Evolutionary conservation across 2,113 vertebrate genomes (phyloP).

Genomic region (Zosterops borbonicus): DNA sequence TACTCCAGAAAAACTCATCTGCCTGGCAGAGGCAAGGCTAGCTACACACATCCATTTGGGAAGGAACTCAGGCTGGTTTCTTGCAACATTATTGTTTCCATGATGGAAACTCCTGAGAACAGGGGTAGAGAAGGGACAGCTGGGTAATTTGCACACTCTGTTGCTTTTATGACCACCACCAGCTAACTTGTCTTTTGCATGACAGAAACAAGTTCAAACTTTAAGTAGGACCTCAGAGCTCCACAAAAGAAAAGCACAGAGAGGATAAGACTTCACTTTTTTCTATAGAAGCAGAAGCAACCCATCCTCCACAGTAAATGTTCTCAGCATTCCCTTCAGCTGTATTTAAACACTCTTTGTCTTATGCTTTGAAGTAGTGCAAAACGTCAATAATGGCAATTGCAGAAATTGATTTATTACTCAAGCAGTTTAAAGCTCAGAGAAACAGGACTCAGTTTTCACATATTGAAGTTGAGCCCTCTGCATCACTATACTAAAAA

Average conservation of each 20-base stretch:
- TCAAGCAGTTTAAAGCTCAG: background rate
- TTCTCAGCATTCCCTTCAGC: background rate
- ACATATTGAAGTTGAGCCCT: background rate
- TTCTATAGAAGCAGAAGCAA: background rate
- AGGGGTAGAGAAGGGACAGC: background rate
- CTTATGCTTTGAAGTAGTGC: background rate
- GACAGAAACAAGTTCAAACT: background rate
- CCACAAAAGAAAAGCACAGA: background rate
- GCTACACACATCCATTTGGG: fast-evolving
- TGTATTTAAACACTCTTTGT: background rate
- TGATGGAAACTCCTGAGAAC: background rate
- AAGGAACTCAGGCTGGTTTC: background rate
- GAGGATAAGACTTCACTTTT: background rate
- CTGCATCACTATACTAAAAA: background rate
- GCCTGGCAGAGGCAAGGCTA: background rate
- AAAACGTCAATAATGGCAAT: background rate
- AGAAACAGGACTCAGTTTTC: background rate
- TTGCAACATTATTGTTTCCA: background rate
- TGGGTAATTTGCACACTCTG: background rate
- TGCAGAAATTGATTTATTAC: background rate
- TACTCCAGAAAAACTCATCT: background rate
- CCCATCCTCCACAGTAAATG: background rate
- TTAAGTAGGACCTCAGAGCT: background rate
- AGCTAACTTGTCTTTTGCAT: background rate
- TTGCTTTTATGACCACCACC: background rate